Conservation (phyloP, 1,140 invertebrate species). For the Ditylenchus dipsaci region DNA sequence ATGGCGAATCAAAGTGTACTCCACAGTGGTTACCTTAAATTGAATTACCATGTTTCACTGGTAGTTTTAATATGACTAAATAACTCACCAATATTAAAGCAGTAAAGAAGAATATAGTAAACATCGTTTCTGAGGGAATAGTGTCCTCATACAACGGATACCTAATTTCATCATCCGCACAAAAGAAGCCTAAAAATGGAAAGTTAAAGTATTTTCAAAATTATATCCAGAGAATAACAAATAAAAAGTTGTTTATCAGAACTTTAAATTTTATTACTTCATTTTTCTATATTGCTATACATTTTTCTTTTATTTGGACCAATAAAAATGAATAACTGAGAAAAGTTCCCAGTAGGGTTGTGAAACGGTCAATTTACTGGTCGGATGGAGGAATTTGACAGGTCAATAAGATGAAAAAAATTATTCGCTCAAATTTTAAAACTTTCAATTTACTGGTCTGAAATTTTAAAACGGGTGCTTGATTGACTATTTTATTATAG, state of each 20-base stretch:
- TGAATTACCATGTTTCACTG: background rate
- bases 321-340: too few relatives aligned
- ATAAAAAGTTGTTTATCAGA: too few relatives aligned
- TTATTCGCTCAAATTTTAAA: background rate
- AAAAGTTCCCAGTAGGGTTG: too few relatives aligned
- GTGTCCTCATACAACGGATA: slow-evolving; percentile 34
- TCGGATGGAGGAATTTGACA: too few relatives aligned
- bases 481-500: too few relatives aligned
- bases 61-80: background rate
- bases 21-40: slow-evolving; percentile 33
- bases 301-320: too few relatives aligned
- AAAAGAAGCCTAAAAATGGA: slow-evolving; percentile 45
- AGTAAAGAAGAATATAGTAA: slow-evolving; percentile 33
- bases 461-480: too few relatives aligned
- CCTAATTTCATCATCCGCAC: slow-evolving; percentile 49
- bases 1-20: slow-evolving; percentile 42
- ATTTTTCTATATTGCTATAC: background rate
- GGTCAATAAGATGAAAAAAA: too few relatives aligned
- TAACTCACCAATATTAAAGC: slow-evolving; percentile 38
- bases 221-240: background rate
- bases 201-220: background rate
- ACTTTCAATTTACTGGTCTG: too few relatives aligned
- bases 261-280: background rate
- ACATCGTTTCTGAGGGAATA: slow-evolving; percentile 37
- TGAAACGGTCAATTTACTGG: too few relatives aligned